Evolutionary conservation across 2,797 vertebrate species (phyloP), one percentile per base, ranked within the genome.

Genomic region (Myotis myotis): DNA sequence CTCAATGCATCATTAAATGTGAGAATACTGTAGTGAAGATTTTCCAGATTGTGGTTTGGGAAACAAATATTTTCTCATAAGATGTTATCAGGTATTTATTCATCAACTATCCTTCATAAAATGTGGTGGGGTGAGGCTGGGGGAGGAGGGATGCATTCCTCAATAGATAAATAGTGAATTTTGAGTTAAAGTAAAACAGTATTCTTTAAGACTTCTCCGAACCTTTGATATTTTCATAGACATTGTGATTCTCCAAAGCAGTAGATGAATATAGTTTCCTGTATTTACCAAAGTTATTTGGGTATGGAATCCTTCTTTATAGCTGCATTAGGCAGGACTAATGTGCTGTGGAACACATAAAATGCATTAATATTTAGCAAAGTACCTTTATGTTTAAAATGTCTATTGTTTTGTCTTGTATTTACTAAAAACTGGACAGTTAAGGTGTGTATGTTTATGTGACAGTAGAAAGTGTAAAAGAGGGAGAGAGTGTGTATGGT

Each of bases 361-460:
- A 89, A 38, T n/a, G 1, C 11, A 80, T 91, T 71, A 80, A 62
- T 93, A 57, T 51, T 85, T 76, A 94, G 47, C 72, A 90, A 78
- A 62, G 55, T 81, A 72, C 10, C 5, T 70, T 83, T 87, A 23
- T 87, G 17, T 87, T 92, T 84, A 74, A 90, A 92, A 82, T 49
- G 23, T 86, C 9, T 60, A 1, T 17, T 51, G 7, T 75, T 96
- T 94, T 91, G 30, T 91, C 22, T 87, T 87, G 44, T 12, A 82
- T 8, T 86, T 22, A 89, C 28, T 89, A 33, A 89, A 83, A 81
- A 41, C 23, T 55, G 20, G 41, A 83, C 41, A 47, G 25, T 91
- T 91, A 84, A 87, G 60, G 2, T 47, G 4, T 55, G n/a, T 90
- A 9, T 72, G 47, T 75, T 91, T 83, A 10, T 84, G 57, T 66